These are phyloP conservation scores for Lithophane semibrunnea DNA, from an alignment of 2,888 invertebrate genomes.

Conservation along the genomic window DNA sequence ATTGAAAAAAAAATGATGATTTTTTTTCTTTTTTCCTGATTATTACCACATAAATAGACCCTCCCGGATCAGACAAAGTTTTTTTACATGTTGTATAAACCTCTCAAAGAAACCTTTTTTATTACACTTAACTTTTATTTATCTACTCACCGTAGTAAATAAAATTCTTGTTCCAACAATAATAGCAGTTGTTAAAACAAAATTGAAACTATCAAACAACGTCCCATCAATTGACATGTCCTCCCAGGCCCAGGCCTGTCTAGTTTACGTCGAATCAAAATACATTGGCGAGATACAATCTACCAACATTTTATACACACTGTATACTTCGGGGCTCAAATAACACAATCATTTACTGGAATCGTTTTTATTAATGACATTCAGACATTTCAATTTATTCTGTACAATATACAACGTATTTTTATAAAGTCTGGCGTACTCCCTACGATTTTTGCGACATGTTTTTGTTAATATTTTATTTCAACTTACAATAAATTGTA, in stretches of 20 bases:
- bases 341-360: slow-evolving; percentile 50
- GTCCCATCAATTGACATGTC: slow-evolving; percentile 14
- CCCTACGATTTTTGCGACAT: slow-evolving; percentile 36
- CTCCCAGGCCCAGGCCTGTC: neutral
- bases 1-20: no score
- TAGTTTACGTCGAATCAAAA: slow-evolving; percentile 37
- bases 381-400: slow-evolving; percentile 83
- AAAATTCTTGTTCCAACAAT: slow-evolving; percentile 6
- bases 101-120: neutral
- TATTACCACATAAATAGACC: neutral
- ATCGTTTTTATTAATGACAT: slow-evolving; percentile 76
- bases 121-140: neutral
- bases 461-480: neutral
- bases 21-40: no score
- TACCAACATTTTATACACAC: slow-evolving; percentile 18
- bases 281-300: slow-evolving; percentile 46
- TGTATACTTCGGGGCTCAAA: slow-evolving; percentile 35
- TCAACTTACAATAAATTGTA: neutral
- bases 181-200: slow-evolving; percentile 11
- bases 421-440: slow-evolving; percentile 63
- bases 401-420: slow-evolving; percentile 80
- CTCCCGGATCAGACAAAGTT: no score
- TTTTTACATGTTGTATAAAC: no score
- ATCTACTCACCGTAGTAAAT: neutral
- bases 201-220: slow-evolving; percentile 43